phyloP scores from a whole-genome alignment of 1,140 invertebrate genomes.

The Neoseiulus cucumeris region DNA sequence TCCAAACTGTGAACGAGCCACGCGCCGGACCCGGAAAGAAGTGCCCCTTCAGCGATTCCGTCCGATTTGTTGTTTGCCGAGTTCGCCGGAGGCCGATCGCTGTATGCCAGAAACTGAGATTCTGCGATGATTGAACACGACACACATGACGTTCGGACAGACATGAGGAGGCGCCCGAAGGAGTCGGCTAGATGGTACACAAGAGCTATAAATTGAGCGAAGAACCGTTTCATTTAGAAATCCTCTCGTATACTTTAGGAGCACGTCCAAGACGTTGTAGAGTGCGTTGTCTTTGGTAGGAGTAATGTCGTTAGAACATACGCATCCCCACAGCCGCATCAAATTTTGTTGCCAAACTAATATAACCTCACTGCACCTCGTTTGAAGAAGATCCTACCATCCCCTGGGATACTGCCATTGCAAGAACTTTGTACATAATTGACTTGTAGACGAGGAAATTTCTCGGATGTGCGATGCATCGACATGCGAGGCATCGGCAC shows the following conservation, averaged over 20 bases:
- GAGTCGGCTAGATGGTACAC: too few species aligned
- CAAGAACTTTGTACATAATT: constrained; percentile 6
- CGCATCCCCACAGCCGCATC: neutral
- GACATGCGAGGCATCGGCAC: too few species aligned
- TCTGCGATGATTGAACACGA: neutral
- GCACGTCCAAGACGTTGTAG: neutral
- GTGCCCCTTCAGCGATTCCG: neutral
- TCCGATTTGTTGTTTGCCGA: neutral
- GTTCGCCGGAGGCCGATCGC: neutral
- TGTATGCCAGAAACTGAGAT: constrained; percentile 3
- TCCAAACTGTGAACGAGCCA: neutral
- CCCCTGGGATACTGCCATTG: neutral
- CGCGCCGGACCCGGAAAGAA: neutral
- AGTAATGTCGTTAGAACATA: neutral
- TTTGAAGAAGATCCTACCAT: neutral
- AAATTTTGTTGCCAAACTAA: neutral
- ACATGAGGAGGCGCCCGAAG: too few species aligned
- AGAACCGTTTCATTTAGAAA: neutral
- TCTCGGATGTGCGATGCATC: too few species aligned
- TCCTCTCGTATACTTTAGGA: neutral
- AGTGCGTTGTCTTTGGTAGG: constrained; percentile 1
- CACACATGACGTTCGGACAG: too few species aligned
- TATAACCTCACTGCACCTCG: neutral
- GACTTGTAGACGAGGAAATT: neutral
- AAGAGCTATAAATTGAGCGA: too few species aligned